phyloP scores from a whole-genome alignment of 2,888 invertebrate species.

The Folsomia manolachei region DNA sequence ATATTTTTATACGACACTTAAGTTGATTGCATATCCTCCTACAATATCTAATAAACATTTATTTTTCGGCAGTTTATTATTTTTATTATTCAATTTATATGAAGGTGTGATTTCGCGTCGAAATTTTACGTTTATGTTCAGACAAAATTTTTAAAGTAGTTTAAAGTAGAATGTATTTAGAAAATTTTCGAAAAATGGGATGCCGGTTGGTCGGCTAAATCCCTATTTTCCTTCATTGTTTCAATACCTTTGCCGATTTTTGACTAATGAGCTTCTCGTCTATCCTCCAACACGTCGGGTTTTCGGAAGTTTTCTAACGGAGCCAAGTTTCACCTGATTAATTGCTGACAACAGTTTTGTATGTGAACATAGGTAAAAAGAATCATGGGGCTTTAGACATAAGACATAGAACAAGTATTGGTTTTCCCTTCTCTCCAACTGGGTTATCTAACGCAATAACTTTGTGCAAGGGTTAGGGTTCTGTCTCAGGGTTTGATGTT shows the following conservation, averaged over 20 bases:
- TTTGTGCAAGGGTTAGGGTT: neutral
- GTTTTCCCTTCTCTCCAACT: too few species aligned
- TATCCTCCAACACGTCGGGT: neutral
- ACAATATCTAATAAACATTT: neutral
- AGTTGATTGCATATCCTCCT: neutral
- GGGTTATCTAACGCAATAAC: too few species aligned
- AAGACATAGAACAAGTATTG: too few species aligned
- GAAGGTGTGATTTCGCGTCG: neutral
- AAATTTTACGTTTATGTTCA: too few species aligned
- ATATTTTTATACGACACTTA: neutral
- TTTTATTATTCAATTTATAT: neutral
- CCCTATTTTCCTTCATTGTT: neutral
- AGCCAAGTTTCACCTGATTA: conserved; percentile 13
- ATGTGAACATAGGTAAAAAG: neutral
- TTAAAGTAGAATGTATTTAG: too few species aligned
- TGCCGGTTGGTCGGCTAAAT: too few species aligned
- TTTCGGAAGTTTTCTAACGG: neutral
- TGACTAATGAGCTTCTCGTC: neutral
- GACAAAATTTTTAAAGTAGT: too few species aligned
- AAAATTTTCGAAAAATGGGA: too few species aligned
- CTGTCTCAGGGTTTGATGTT: neutral
- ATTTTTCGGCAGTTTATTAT: neutral
- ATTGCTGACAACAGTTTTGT: conserved; percentile 15
- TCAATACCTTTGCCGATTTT: neutral
- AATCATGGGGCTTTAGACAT: conserved; percentile 4